These are phyloP conservation scores for Bradypodion ventrale DNA, from an alignment of 2,797 vertebrate genomes.

Conservation along the genomic window DNA sequence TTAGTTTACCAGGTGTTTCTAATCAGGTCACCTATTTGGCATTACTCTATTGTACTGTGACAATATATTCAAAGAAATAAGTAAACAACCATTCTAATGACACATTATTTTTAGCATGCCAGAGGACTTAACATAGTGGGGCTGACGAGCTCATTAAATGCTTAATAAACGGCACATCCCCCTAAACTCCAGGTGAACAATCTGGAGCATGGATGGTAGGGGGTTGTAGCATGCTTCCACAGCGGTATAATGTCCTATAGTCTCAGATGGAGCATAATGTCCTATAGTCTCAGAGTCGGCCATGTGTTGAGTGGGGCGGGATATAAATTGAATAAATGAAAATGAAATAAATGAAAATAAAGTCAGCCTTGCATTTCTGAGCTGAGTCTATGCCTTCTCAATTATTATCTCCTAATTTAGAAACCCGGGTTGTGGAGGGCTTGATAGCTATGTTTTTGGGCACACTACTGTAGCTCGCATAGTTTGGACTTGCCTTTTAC, in stretches of 20 bases:
- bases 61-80: conserved; percentile 10
- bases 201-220: background rate
- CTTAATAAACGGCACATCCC: background rate
- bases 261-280: too few relatives aligned
- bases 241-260: background rate
- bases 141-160: background rate
- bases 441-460: background rate
- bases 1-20: conserved; percentile 31
- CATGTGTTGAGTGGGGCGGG: too few relatives aligned
- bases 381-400: too few relatives aligned
- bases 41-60: conserved; percentile 13
- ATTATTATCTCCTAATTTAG: background rate
- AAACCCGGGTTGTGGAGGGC: background rate
- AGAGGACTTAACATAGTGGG: background rate
- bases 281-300: too few relatives aligned
- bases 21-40: conserved; percentile 39
- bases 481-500: background rate
- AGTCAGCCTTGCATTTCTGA: background rate
- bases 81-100: background rate
- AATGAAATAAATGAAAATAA: too few relatives aligned
- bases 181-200: background rate
- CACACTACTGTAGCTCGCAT: too few relatives aligned
- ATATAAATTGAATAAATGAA: too few relatives aligned
- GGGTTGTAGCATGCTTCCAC: background rate
- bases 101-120: conserved; percentile 12